Percentiles rank a stretch among this genome's conserved stretches.
Conservation (phyloP, 2,797 vertebrate species). For the Eospalax fontanierii region DNA sequence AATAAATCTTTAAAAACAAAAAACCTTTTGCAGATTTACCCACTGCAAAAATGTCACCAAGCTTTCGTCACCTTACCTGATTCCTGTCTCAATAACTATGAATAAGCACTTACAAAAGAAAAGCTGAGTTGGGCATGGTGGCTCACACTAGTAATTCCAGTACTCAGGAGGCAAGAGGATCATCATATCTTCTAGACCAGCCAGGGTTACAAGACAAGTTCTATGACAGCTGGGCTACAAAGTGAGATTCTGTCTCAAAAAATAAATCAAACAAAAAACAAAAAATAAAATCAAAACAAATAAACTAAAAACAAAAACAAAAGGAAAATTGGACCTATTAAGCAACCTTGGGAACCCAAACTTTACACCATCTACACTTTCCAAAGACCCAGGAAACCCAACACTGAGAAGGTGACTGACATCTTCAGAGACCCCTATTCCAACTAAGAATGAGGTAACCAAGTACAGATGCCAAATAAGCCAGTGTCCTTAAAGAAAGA, state of each 20-base stretch:
- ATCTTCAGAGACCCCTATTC: too few relatives aligned
- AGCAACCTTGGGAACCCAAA: not conserved
- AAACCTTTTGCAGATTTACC: not conserved
- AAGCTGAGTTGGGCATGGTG: not conserved
- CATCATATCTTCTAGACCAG: too few relatives aligned
- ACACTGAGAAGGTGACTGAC: not conserved
- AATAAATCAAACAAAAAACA: too few relatives aligned
- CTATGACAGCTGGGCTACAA: not conserved
- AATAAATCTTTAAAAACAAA: too few relatives aligned
- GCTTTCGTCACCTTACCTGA: not conserved
- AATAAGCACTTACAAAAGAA: not conserved
- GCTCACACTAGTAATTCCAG: too few relatives aligned
- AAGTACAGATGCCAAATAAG: not conserved
- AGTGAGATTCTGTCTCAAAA: too few relatives aligned
- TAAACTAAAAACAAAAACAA: too few relatives aligned
- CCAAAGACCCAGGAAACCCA: slow-evolving; percentile 11
- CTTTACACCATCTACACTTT: slow-evolving; percentile 8
- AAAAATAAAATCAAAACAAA: too few relatives aligned
- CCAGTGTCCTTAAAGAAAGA: not conserved
- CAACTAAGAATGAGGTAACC: not conserved
- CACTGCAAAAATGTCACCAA: not conserved
- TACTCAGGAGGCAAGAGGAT: not conserved
- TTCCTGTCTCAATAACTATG: not conserved
- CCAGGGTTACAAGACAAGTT: not conserved
- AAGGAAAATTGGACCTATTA: not conserved